phyloP scores from a whole-genome alignment of 2,888 invertebrate species.

The Leucania comma region DNA sequence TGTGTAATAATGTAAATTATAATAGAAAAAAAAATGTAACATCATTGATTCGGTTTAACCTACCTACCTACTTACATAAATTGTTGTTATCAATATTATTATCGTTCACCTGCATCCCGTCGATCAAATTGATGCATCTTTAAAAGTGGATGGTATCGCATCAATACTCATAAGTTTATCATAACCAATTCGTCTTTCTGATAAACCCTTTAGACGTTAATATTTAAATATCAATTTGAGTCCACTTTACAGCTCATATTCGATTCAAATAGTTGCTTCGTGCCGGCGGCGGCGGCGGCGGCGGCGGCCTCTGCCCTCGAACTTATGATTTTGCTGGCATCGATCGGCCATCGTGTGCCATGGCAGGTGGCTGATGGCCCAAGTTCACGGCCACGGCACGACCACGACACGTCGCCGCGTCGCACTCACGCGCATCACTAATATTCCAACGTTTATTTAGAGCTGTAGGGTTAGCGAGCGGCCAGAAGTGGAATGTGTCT shows the following conservation, averaged over 20 bases:
- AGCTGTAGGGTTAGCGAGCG: constrained; percentile 49
- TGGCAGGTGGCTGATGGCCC: constrained; percentile 39
- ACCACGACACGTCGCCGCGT: constrained; percentile 25
- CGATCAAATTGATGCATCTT: background rate
- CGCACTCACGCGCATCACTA: constrained; percentile 44
- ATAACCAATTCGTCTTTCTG: constrained; percentile 3
- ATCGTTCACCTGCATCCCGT: constrained; percentile 3
- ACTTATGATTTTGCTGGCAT: constrained; percentile 34
- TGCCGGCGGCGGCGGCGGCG: constrained; percentile 11
- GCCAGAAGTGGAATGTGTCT: background rate
- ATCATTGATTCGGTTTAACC: background rate
- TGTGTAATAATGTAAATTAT: background rate
- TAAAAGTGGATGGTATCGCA: background rate
- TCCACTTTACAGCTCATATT: constrained; percentile 40
- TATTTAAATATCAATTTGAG: constrained; percentile 19
- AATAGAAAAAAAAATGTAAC: background rate
- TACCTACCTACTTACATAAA: background rate
- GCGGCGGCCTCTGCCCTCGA: constrained; percentile 14
- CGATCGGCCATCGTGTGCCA: constrained; percentile 44
- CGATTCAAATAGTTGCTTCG: constrained; percentile 43
- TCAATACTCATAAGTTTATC: background rate
- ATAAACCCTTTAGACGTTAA: constrained; percentile 16
- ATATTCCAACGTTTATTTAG: constrained; percentile 55
- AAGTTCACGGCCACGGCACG: constrained; percentile 60
- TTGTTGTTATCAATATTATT: background rate